Conservation (phyloP, 2,888 invertebrate species). For the Eupithecia vulgata region DNA sequence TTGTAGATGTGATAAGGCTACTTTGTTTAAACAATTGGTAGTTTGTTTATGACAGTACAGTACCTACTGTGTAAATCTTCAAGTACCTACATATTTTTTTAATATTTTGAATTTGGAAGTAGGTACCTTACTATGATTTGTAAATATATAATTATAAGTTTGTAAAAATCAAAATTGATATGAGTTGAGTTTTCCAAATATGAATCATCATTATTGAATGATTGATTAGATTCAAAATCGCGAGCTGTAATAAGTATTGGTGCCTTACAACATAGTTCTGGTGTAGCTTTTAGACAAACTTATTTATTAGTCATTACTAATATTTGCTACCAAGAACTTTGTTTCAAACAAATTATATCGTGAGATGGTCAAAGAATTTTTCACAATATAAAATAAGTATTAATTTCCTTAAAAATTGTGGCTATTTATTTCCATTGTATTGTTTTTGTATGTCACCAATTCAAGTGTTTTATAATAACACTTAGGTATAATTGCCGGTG, state of each 20-base stretch:
- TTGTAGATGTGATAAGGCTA: not conserved
- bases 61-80: not conserved
- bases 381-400: not conserved
- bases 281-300: not conserved
- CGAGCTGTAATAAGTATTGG: slow-evolving; percentile 7
- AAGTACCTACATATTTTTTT: not conserved
- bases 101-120: not conserved
- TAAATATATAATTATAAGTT: not conserved
- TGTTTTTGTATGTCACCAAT: too few species aligned
- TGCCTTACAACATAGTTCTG: slow-evolving; percentile 10
- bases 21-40: not conserved
- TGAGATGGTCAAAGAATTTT: not conserved
- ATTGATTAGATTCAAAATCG: not conserved
- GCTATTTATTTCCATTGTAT: not conserved
- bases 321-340: not conserved
- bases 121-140: not conserved
- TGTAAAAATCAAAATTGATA: not conserved
- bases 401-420: not conserved
- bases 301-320: not conserved
- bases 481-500: too few species aligned
- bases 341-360: not conserved
- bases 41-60: not conserved
- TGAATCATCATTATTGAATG: not conserved
- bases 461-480: too few species aligned
- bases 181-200: not conserved